These are phyloP conservation scores for Glaucidium brasilianum DNA, from an alignment of 2,113 vertebrate genomes.

Conservation along the genomic window DNA sequence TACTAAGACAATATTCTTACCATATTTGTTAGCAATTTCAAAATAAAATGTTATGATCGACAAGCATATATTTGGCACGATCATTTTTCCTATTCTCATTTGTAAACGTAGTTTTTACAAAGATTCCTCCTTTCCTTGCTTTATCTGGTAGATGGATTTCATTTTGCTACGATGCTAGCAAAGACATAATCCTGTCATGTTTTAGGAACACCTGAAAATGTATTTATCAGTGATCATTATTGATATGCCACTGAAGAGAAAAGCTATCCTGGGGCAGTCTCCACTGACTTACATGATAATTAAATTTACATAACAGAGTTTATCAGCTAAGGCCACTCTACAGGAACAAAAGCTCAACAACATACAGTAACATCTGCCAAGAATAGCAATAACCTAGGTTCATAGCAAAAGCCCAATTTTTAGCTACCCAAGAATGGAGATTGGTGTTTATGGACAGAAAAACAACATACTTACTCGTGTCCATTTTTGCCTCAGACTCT, in stretches of 20 bases:
- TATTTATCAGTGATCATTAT: neutral
- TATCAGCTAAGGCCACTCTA: neutral
- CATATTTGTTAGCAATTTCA: neutral
- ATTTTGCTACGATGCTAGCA: neutral
- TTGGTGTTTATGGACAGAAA: neutral
- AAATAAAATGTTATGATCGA: neutral
- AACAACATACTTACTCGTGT: neutral
- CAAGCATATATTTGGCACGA: neutral
- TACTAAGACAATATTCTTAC: neutral
- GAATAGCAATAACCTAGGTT: neutral
- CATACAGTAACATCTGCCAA: neutral
- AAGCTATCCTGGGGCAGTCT: neutral
- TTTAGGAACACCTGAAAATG: neutral
- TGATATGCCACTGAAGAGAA: neutral
- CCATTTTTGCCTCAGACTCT: neutral
- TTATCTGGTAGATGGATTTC: neutral
- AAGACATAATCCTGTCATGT: neutral
- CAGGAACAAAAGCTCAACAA: neutral
- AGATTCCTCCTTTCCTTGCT: neutral
- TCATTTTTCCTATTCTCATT: neutral
- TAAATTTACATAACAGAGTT: slow-evolving; percentile 36
- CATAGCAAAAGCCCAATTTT: slow-evolving; percentile 11
- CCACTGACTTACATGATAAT: neutral
- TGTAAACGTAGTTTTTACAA: neutral
- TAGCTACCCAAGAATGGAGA: neutral